Evolutionary conservation across 2,797 vertebrate genomes (phyloP), one percentile per base, ranked within the genome.

Genomic region (Notolepis coatsorum): DNA sequence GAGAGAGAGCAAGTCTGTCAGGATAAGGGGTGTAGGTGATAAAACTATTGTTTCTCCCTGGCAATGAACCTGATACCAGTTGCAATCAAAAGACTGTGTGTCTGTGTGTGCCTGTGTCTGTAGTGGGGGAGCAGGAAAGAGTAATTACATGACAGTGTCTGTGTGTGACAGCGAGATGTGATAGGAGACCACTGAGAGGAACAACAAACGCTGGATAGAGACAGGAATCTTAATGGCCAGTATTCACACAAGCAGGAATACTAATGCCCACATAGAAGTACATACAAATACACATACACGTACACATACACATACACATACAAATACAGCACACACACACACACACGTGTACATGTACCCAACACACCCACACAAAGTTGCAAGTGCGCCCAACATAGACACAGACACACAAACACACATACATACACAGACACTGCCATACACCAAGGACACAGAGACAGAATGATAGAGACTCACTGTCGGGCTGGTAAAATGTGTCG

Each of bases 121-220:
- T 45, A 23, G n/a, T 17, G 17, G 24, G 23, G 51, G 13, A 49
- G 33, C 33, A 30, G 28, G 28, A 37, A 27, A 45, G 17, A 13
- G 43, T 75, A 71, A 80, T 83, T 75, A 67, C 60, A 58, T 65
- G 54, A 73, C 47, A 50, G 25, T 65, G 59, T 58, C 75, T 49
- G 21, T 43, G 42, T 84, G 67, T 74, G 68, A 71, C 75, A 60
- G 52, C 43, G 25, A 67, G 61, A 76, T 68, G 45, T 71, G 27
- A 62, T 60, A 38, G 24, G 27, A n/a, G 33, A 38, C 35, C 38
- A 27, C 15, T 15, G 49, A 64, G 46, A 64, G 48, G 3, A 69
- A 60, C 27, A 60, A 61, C 18, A 59, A 72, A 53, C 30, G n/a
- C 33, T 0, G 9, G 47, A 58, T 48, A 61, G 38, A 70, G 42